Percentiles rank a stretch among this genome's conserved stretches.
These are phyloP conservation scores for Dendropsophus ebraccatus DNA, from an alignment of 2,113 vertebrate genomes.

Conservation along the genomic window DNA sequence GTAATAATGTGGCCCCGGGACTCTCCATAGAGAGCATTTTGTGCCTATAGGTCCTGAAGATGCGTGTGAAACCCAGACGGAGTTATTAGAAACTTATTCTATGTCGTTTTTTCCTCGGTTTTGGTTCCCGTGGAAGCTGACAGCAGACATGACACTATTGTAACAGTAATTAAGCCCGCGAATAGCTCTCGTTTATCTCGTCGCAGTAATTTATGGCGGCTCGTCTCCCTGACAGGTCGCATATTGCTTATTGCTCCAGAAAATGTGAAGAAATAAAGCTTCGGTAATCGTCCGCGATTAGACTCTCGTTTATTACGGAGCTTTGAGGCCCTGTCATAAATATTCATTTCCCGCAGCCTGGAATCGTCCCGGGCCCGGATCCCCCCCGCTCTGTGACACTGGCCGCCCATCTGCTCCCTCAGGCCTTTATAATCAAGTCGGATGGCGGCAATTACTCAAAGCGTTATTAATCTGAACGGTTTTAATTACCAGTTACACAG, in stretches of 20 bases:
- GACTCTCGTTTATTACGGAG: background rate
- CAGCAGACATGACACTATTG: background rate
- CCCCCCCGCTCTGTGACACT: background rate
- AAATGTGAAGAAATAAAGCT: conserved; percentile 28
- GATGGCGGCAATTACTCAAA: background rate
- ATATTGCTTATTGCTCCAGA: conserved; percentile 5
- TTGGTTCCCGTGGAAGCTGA: background rate
- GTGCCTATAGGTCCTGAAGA: background rate
- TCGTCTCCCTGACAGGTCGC: conserved; percentile 9
- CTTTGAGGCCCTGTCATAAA: conserved; percentile 25
- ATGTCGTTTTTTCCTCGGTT: background rate
- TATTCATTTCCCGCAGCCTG: background rate
- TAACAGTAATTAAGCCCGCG: background rate
- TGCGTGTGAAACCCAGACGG: background rate
- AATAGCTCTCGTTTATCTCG: background rate
- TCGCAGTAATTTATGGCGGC: background rate
- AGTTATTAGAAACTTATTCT: background rate
- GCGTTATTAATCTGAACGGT: background rate
- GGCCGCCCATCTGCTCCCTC: too few relatives aligned
- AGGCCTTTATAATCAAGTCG: background rate
- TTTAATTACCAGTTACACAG: background rate
- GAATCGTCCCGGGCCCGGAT: background rate
- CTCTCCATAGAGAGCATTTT: background rate
- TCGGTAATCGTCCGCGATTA: conserved; percentile 2
- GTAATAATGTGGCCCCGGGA: background rate